Base-by-base conservation (phyloP, 2,888 invertebrate genomes). In the Brachyptera risi region DNA sequence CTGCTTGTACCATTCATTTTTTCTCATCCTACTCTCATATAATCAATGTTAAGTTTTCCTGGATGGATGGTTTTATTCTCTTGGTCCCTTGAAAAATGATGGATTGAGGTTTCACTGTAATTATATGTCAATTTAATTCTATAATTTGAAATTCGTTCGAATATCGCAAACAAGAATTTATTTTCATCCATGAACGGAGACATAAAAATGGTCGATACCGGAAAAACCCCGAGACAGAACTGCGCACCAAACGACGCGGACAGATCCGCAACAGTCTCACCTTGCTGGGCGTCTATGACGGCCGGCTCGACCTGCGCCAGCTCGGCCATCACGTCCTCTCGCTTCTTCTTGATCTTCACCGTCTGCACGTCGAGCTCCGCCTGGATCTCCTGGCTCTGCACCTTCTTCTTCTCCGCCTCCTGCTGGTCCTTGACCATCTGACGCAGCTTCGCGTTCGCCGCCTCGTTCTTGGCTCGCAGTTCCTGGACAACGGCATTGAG, bases 351-450 rank as follows among this genome's bases (percentile, higher is more conserved):
- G 65, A 99, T 98, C 72, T 92, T 90, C 63, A 92, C 85, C 0
- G 94, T 96, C 80, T 98, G 96, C 60, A 78, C 75, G 67, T 78
- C 75, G 40, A 85, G 73, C 71, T 92, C 88, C 60, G 89, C 89
- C 71, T 96, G 96, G 73, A 99, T 93, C 73, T 98, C 96, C 75
- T 97, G 96, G 71, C 95, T 95, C 71, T 96, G 94, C 37, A 95
- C 92, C 76, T 99, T 99, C 78, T 97, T 96, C 80, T 96, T 93
- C 75, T 99, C 99, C 1, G 99, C 99, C 75, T 98, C 97, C 72
- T 98, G 97, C 75, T 98, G 97, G 77, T 98, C 96, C 79, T 96
- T 96, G 51, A 98, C 92, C 99, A 99, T 99, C 76, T 99, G 97
- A 67, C 94, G 89, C 56, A 99, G 81, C 78, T 99, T 99, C n/a